These are phyloP conservation scores for Cephus pulcher DNA, from an alignment of 2,888 invertebrate species.

Conservation along the genomic window DNA sequence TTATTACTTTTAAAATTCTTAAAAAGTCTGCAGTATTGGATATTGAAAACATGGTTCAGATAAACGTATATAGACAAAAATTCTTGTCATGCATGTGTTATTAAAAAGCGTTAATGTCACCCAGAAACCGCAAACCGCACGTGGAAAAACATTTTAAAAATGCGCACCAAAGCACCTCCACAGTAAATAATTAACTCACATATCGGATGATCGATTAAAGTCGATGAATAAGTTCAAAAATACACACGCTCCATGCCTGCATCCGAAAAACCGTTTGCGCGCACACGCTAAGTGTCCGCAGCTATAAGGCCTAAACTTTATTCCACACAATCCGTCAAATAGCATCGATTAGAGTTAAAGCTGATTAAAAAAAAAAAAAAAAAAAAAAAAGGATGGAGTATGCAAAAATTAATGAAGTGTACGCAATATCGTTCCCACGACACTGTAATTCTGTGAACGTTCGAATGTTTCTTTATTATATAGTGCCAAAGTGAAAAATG, in stretches of 20 bases:
- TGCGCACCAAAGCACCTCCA: background rate
- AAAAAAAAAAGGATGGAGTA: background rate
- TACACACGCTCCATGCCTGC: conserved; percentile 1
- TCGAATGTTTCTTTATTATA: background rate
- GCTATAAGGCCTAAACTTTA: background rate
- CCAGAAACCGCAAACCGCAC: background rate
- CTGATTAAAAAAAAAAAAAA: conserved; percentile 4
- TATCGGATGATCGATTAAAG: background rate
- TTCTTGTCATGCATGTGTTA: background rate
- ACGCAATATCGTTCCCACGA: background rate
- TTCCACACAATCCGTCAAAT: conserved; percentile 6
- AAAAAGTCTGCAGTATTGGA: background rate
- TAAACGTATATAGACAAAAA: background rate
- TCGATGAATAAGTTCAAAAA: background rate
- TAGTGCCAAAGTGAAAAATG: background rate
- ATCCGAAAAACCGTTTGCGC: background rate
- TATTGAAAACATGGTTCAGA: background rate
- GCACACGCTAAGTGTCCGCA: background rate
- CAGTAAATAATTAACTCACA: conserved; percentile 13
- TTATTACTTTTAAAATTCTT: background rate
- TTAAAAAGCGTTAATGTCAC: background rate
- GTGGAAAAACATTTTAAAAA: background rate
- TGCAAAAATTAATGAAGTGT: background rate
- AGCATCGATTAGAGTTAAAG: conserved; percentile 16
- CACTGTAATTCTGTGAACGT: conserved; percentile 4